phyloP scores from a whole-genome alignment of 2,888 invertebrate genomes.

The Folsomia manolachei region DNA sequence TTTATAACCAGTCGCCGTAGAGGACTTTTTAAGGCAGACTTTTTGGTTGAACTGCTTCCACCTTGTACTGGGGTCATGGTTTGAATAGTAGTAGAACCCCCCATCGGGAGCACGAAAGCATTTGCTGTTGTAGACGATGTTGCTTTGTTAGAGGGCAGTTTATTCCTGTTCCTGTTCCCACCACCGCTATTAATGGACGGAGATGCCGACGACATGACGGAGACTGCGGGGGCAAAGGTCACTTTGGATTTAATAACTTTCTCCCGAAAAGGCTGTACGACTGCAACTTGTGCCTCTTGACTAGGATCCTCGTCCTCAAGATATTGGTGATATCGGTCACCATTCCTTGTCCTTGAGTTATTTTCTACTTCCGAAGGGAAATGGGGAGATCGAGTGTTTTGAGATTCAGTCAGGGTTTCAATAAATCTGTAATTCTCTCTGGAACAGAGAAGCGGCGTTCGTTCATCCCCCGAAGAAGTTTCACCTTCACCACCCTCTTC shows the following conservation, averaged over 20 bases:
- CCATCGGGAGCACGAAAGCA: constrained; percentile 12
- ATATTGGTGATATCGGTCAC: background rate
- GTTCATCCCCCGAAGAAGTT: constrained; percentile 30
- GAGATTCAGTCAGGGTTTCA: constrained; percentile 33
- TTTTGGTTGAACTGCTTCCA: background rate
- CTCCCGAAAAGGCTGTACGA: background rate
- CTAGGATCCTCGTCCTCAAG: background rate
- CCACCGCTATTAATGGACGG: background rate
- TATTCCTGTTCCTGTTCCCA: background rate
- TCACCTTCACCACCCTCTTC: constrained; percentile 31
- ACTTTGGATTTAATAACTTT: background rate
- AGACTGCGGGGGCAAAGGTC: constrained; percentile 2
- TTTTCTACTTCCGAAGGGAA: too few species aligned
- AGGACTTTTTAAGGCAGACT: background rate
- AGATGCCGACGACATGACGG: background rate
- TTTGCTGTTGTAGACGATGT: background rate
- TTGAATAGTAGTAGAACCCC: background rate
- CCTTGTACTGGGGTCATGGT: background rate
- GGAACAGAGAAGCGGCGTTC: constrained; percentile 33
- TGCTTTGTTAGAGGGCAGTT: background rate
- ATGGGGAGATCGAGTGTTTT: constrained; percentile 6
- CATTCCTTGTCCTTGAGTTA: background rate
- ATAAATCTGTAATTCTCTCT: constrained; percentile 37
- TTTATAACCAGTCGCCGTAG: background rate
- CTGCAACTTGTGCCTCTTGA: background rate